Percentiles rank a stretch among this genome's conserved stretches.
phyloP scores from a whole-genome alignment of 2,113 vertebrate genomes.

The Atractosteus spatula region DNA sequence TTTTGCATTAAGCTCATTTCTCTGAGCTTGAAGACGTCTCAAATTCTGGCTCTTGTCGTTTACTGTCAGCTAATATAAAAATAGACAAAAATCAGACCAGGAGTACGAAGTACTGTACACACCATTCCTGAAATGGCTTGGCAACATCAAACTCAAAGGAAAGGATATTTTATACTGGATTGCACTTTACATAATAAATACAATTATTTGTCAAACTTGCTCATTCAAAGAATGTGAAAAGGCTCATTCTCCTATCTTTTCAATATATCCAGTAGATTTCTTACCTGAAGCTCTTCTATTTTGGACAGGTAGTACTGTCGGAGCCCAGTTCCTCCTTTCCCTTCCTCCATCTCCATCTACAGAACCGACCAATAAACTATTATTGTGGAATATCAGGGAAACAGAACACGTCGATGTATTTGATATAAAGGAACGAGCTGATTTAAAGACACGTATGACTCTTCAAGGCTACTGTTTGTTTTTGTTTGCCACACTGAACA shows the following conservation, averaged over 20 bases:
- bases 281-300: conserved; percentile 96
- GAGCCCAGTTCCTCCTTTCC: conserved; percentile 87
- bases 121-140: no score
- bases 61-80: conserved; percentile 77
- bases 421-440: neutral
- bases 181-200: neutral
- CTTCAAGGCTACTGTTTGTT: no score
- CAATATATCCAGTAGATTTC: conserved; percentile 8
- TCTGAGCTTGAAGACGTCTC: conserved; percentile 89
- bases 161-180: no score
- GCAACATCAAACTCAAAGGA: no score
- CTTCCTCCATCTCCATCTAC: conserved; percentile 94
- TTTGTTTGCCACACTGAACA: neutral
- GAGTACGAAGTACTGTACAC: no score
- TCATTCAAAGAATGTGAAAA: no score
- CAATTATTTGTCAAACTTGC: no score
- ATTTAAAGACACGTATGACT: no score
- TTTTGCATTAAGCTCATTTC: conserved; percentile 96
- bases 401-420: neutral
- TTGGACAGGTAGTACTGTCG: conserved; percentile 96
- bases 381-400: neutral
- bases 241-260: no score
- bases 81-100: conserved; percentile 8
- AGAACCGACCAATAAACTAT: neutral
- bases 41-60: conserved; percentile 98